phyloP scores from a whole-genome alignment of 2,888 invertebrate genomes.

The Neoaliturus tenellus region DNA sequence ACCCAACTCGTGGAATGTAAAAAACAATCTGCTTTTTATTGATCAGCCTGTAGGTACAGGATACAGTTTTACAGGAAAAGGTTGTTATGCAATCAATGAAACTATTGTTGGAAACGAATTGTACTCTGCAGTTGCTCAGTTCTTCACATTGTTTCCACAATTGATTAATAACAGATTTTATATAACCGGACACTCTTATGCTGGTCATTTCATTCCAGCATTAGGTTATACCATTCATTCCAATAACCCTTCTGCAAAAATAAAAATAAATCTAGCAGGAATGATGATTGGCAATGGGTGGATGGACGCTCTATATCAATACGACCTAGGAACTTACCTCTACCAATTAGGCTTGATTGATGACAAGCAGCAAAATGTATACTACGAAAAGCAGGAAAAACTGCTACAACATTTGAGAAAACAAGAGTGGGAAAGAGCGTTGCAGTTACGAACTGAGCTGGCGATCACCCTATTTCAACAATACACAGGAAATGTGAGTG shows the following conservation, averaged over 20 bases:
- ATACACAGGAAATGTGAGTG: constrained; percentile 19
- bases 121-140: constrained; percentile 84
- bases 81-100: constrained; percentile 72
- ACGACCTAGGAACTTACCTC: constrained; percentile 86
- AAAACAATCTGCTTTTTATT: constrained; percentile 90
- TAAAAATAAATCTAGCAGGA: constrained; percentile 83
- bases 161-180: constrained; percentile 85
- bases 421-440: constrained; percentile 81
- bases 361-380: constrained; percentile 76
- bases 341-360: constrained; percentile 80
- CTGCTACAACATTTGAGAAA: constrained; percentile 69
- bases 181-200: constrained; percentile 87
- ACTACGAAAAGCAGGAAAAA: constrained; percentile 78
- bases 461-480: constrained; percentile 73
- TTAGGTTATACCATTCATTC: constrained; percentile 81
- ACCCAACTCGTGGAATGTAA: constrained; percentile 86
- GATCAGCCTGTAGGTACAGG: constrained; percentile 96
- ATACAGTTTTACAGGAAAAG: constrained; percentile 89
- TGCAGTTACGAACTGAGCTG: constrained; percentile 81
- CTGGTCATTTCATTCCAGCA: constrained; percentile 39
- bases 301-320: constrained; percentile 85
- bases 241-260: constrained; percentile 76
- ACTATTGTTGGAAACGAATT: constrained; percentile 78
- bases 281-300: constrained; percentile 88
- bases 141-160: constrained; percentile 88